Evolutionary conservation across 2,113 vertebrate species (phyloP).

Genomic region (Xiphophorus couchianus): DNA sequence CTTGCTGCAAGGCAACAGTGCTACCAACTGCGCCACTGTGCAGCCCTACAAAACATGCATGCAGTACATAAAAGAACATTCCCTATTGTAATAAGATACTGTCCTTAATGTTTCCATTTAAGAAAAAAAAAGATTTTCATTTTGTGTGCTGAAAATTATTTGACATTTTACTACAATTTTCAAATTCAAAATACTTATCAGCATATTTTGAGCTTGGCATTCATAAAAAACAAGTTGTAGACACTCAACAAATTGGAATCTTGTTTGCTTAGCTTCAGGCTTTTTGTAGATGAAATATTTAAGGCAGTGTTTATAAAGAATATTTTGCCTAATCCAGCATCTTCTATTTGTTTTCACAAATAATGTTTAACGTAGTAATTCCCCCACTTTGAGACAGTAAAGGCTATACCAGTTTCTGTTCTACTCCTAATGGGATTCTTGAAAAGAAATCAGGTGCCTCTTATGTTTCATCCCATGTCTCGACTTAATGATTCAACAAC

Average conservation of each 20-base stretch:
- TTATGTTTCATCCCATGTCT: not conserved
- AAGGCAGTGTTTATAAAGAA: conserved; percentile 3
- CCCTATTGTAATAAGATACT: conserved; percentile 24
- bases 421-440: not conserved
- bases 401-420: no score
- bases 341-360: no score
- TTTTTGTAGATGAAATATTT: conserved; percentile 2
- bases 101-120: not conserved
- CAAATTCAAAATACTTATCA: not conserved
- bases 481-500: conserved; percentile 4
- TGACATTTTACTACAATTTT: not conserved
- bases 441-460: not conserved
- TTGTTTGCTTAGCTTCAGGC: not conserved
- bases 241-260: not conserved
- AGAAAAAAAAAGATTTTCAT: no score
- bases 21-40: no score
- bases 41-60: not conserved
- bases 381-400: not conserved
- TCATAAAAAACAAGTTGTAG: not conserved
- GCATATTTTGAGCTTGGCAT: not conserved
- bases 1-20: no score
- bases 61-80: not conserved
- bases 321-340: conserved; percentile 7
- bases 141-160: no score
- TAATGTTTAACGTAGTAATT: not conserved